Base-by-base conservation (phyloP, 2,888 invertebrate genomes). In the Nomada goodeniana region DNA sequence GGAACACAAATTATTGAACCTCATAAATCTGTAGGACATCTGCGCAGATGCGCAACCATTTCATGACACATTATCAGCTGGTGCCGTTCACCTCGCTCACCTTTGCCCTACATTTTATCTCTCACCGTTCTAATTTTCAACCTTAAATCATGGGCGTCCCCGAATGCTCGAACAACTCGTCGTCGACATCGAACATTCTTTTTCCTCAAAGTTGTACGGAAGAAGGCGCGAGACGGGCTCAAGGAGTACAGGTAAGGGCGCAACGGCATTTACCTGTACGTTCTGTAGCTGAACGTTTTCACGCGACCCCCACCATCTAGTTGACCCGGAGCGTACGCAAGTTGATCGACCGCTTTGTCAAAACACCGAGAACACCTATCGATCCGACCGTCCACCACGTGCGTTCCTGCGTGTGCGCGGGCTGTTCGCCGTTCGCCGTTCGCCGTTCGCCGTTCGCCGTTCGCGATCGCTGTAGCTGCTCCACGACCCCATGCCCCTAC, bases 41-140 rank as follows among this genome's bases (percentile, higher is more conserved):
- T 88, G 88, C 88, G 88, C 87, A 86, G 87, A 85, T 87, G 85
- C 85, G 69, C 74, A 65, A 76, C 72, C 67, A 65, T 76, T 86
- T 80, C 55, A 55, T 68, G 1, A 65, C 50, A 52, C 23, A 50
- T 52, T 72, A 69, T 26, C 26, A 29, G 61, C 65, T 63, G 74
- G 85, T 86, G 83, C 83, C 88, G 78, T 88, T 88, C 88, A 88
- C 88, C 88, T 80, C 88, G 67, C 50, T 63, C 83, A 83, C 80
- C 83, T 85, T 78, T 88, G 88, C 60, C 88, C 88, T 77, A 88
- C 72, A 89, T 88, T 85, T 75, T 76, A 15, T 68, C 61, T 53
- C 42, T 36, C 53, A 42, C 9, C 59, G 69, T 50, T 68, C 53
- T 20, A 52, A 36, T 74, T 76, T 76, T 18, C 64, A 23, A n/a